Evolutionary conservation across 2,797 vertebrate species (phyloP).

Genomic region (Apogon talboti): DNA sequence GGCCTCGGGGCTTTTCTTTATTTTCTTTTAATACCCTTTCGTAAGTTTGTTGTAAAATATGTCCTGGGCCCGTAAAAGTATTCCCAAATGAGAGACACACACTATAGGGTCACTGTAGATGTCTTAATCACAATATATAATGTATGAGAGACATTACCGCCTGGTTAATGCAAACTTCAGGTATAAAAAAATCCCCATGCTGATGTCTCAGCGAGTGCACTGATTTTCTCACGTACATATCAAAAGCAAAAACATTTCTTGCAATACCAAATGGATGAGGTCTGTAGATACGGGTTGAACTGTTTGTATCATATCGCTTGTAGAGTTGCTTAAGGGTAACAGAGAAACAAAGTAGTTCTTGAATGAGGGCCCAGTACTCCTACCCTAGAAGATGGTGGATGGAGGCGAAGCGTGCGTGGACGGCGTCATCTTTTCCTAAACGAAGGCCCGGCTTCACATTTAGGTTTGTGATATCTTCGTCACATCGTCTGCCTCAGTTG

Average conservation of each 20-base stretch:
- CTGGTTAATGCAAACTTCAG: conserved; percentile 53
- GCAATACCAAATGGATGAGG: conserved; percentile 49
- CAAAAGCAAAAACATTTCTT: conserved; percentile 55
- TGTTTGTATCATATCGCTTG: conserved; percentile 17
- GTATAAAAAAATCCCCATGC: conserved; percentile 50
- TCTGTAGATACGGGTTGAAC: conserved; percentile 38
- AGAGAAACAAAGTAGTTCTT: conserved; percentile 43
- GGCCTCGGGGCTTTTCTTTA: conserved; percentile 44
- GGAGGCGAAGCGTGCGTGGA: conserved; percentile 56
- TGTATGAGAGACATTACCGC: conserved; percentile 43
- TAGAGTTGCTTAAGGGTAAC: conserved; percentile 44
- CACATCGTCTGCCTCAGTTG: not conserved
- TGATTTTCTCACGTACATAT: conserved; percentile 50
- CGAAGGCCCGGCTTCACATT: conserved; percentile 63
- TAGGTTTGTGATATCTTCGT: conserved; percentile 7
- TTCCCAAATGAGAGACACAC: conserved; percentile 57
- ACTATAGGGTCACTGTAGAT: conserved; percentile 47
- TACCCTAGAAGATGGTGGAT: conserved; percentile 34
- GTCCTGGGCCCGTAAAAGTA: conserved; percentile 60
- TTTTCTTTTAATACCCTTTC: conserved; percentile 48
- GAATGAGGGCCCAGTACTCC: conserved; percentile 52
- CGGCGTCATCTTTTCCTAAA: conserved; percentile 70
- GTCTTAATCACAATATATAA: conserved; percentile 54
- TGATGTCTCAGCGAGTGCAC: conserved; percentile 41
- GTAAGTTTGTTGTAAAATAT: conserved; percentile 52